phyloP scores from a whole-genome alignment of 2,797 vertebrate species.

The Discoglossus pictus region DNA sequence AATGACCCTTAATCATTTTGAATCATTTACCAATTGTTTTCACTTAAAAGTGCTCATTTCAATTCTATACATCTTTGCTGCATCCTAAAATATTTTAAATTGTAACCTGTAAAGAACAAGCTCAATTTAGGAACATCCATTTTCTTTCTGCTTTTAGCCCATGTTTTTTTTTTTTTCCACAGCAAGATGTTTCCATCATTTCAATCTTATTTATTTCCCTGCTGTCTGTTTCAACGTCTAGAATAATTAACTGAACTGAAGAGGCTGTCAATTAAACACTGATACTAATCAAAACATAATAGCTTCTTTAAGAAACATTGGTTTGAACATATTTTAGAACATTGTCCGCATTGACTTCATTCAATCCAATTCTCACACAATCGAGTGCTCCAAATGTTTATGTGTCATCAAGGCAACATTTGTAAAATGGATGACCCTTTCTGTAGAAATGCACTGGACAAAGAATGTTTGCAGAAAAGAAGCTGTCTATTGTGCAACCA shows the following conservation, averaged over 20 bases:
- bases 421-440: conserved; percentile 58
- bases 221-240: conserved; percentile 65
- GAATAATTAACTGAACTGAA: conserved; percentile 79
- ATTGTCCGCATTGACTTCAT: conserved; percentile 67
- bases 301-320: conserved; percentile 70
- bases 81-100: neutral
- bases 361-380: conserved; percentile 74
- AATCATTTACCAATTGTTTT: too few relatives aligned
- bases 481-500: conserved; percentile 67
- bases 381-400: conserved; percentile 75
- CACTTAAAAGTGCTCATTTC: too few relatives aligned
- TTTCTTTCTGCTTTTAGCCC: conserved; percentile 52
- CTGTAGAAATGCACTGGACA: conserved; percentile 64
- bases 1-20: too few relatives aligned
- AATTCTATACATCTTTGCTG: too few relatives aligned
- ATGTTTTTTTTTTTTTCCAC: conserved; percentile 64
- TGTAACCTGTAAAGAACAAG: conserved; percentile 43
- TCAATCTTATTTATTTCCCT: conserved; percentile 69
- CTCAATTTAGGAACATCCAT: conserved; percentile 38
- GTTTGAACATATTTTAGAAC: conserved; percentile 70
- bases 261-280: conserved; percentile 81
- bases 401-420: conserved; percentile 69
- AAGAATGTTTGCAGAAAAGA: conserved; percentile 65
- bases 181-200: conserved; percentile 68
- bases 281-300: conserved; percentile 80